Evolutionary conservation across 1,140 invertebrate species (phyloP).

Genomic region (Listronotus bonariensis): DNA sequence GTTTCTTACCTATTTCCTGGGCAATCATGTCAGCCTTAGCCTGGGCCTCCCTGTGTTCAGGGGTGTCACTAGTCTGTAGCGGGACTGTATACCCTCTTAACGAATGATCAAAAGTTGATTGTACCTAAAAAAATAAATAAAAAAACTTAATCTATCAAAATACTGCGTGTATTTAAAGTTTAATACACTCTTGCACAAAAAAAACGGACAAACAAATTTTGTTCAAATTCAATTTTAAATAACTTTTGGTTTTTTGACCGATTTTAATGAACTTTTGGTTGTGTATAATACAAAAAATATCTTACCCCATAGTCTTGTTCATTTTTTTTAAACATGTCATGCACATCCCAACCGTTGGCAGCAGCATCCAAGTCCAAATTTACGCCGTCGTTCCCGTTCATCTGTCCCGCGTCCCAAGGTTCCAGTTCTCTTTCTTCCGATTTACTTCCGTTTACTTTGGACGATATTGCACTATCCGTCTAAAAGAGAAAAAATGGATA

Average conservation of each 20-base stretch:
- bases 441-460: slow-evolving; percentile 64
- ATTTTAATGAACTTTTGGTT: too few species aligned
- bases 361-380: slow-evolving; percentile 68
- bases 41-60: slow-evolving; percentile 82
- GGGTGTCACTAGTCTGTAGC: slow-evolving; percentile 80
- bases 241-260: too few species aligned
- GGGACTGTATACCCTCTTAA: slow-evolving; percentile 90
- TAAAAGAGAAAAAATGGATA: too few species aligned
- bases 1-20: slow-evolving; percentile 68
- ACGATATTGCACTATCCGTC: slow-evolving; percentile 74
- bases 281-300: too few species aligned
- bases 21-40: slow-evolving; percentile 86
- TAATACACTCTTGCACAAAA: too few species aligned
- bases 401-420: slow-evolving; percentile 78
- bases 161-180: too few species aligned
- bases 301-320: slow-evolving; percentile 87
- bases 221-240: too few species aligned
- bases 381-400: slow-evolving; percentile 63
- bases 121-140: slow-evolving; percentile 6
- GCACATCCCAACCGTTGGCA: slow-evolving; percentile 91
- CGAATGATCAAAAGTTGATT: slow-evolving; percentile 73
- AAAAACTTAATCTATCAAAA: neutral
- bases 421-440: slow-evolving; percentile 80
- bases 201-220: too few species aligned
- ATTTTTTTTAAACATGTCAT: slow-evolving; percentile 94